phyloP scores from a whole-genome alignment of 2,797 vertebrate genomes.

The Synaphobranchus kaupii region DNA sequence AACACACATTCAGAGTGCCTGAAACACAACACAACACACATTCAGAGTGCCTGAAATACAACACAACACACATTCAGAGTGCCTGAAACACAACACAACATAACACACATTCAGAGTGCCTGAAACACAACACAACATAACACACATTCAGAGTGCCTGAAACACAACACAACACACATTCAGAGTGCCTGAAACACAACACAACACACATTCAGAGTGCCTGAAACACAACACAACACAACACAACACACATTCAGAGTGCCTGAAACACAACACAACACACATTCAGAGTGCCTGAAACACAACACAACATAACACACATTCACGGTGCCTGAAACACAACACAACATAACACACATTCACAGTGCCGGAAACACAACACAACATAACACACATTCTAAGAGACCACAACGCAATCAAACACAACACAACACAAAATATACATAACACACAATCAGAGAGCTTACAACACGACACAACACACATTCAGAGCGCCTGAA shows the following conservation, averaged over 20 bases:
- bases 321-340: neutral
- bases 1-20: neutral
- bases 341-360: conserved; percentile 8
- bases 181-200: too few relatives aligned
- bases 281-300: conserved; percentile 69
- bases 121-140: neutral
- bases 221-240: neutral
- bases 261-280: conserved; percentile 54
- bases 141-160: neutral
- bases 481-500: neutral
- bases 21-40: conserved; percentile 48
- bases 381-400: neutral
- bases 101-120: conserved; percentile 1
- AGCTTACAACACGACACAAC: too few relatives aligned
- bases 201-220: neutral
- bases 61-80: conserved; percentile 63
- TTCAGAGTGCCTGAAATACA: conserved; percentile 66
- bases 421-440: too few relatives aligned
- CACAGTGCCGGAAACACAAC: neutral
- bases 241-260: conserved; percentile 67
- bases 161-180: neutral
- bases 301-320: conserved; percentile 10
- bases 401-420: too few relatives aligned
- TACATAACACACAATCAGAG: neutral
- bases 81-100: conserved; percentile 52